Evolutionary conservation across 2,113 vertebrate genomes (phyloP).

Genomic region (Epinephelus lanceolatus): DNA sequence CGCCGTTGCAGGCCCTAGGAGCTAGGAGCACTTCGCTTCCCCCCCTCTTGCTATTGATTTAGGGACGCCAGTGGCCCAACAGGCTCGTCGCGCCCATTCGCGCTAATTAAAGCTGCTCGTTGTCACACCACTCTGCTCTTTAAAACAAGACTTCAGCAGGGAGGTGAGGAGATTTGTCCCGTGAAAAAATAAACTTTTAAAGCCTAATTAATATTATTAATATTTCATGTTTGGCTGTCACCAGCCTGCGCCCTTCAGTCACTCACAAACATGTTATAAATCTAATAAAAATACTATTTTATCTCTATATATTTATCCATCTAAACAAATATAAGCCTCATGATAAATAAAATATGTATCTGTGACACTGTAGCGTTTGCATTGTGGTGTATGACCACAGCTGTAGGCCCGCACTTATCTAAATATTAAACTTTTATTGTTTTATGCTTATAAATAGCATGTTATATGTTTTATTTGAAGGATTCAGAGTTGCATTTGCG

Average conservation of each 20-base stretch:
- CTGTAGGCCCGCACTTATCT: not conserved
- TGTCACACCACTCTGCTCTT: conserved; percentile 35
- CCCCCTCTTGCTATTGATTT: conserved; percentile 37
- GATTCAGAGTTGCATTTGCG: not conserved
- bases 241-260: conserved; percentile 1
- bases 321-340: not conserved
- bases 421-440: not conserved
- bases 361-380: not conserved
- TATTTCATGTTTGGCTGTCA: conserved; percentile 1
- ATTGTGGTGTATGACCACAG: not conserved
- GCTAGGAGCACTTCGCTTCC: conserved; percentile 11
- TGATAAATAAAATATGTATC: not conserved
- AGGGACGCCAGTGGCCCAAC: conserved; percentile 37
- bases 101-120: conserved; percentile 34
- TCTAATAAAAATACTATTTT: not conserved
- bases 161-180: not conserved
- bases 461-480: not conserved
- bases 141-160: conserved; percentile 10
- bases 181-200: conserved; percentile 1
- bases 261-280: not conserved
- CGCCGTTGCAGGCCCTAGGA: conserved; percentile 36
- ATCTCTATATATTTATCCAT: not conserved
- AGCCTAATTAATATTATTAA: not conserved
- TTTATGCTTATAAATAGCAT: not conserved
- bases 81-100: conserved; percentile 40